A percentile compares a stretch with the other conserved stretches of the same genome.
Conservation (phyloP, 2,888 invertebrate species). For the Hoplodrina blanda region DNA sequence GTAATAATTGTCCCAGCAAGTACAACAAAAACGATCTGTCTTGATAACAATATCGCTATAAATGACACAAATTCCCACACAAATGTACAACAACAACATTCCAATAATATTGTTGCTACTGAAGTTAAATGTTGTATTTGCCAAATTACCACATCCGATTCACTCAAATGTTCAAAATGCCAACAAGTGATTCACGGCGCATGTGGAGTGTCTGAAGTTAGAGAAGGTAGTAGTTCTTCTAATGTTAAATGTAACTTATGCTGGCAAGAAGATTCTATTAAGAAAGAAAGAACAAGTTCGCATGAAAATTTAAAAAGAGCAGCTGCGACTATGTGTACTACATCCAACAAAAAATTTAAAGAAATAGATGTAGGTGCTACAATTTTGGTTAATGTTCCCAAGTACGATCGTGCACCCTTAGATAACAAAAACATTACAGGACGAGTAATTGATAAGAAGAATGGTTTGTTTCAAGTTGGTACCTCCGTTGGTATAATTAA, state of each 20-base stretch:
- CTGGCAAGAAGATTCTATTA: slow-evolving; percentile 21
- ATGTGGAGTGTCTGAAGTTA: slow-evolving; percentile 18
- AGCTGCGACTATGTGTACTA: slow-evolving; percentile 34
- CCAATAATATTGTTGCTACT: slow-evolving; percentile 38
- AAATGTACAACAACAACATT: slow-evolving; percentile 40
- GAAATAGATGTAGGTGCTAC: slow-evolving; percentile 30
- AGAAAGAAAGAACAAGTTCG: slow-evolving; percentile 26
- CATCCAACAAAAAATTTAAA: slow-evolving; percentile 28
- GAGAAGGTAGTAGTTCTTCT: slow-evolving; percentile 16
- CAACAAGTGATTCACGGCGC: slow-evolving; percentile 26
- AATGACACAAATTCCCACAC: slow-evolving; percentile 31
- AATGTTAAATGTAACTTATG: slow-evolving; percentile 44
- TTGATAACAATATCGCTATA: slow-evolving; percentile 34
- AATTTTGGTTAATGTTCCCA: slow-evolving; percentile 36
- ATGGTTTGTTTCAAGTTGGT: slow-evolving; percentile 31
- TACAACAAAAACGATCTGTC: slow-evolving; percentile 37
- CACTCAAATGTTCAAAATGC: slow-evolving; percentile 39
- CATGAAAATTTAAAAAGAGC: slow-evolving; percentile 36
- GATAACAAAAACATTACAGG: slow-evolving; percentile 38
- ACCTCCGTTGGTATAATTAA: slow-evolving; percentile 34
- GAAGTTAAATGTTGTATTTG: slow-evolving; percentile 38
- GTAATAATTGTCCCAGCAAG: slow-evolving; percentile 37
- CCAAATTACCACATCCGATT: slow-evolving; percentile 38
- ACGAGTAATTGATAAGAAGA: slow-evolving; percentile 28
- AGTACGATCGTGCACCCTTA: slow-evolving; percentile 35